These are phyloP conservation scores for Polydrusus pterygomalis DNA, from an alignment of 2,888 invertebrate genomes.

Conservation along the genomic window DNA sequence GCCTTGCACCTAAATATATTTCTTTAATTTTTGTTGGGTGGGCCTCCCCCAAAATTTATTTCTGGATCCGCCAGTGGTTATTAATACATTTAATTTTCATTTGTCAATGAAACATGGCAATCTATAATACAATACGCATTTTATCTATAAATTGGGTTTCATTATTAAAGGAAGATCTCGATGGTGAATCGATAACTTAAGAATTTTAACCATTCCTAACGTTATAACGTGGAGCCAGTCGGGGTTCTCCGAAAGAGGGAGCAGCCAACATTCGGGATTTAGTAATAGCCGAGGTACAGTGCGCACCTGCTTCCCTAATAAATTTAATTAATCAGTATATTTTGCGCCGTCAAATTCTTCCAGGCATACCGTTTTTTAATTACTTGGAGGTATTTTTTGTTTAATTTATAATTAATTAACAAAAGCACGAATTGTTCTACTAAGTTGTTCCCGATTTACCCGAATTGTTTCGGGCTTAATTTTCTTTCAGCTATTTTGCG, in stretches of 20 bases:
- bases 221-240: constrained; percentile 44
- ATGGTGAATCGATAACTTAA: no score
- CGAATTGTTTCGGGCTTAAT: constrained; percentile 29
- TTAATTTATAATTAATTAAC: constrained; percentile 48
- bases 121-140: no score
- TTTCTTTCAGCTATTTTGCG: constrained; percentile 25
- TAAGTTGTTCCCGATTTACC: constrained; percentile 28
- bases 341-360: constrained; percentile 55
- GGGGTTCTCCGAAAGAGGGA: constrained; percentile 52
- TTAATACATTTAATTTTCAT: no score
- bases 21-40: no score
- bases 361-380: constrained; percentile 51
- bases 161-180: no score
- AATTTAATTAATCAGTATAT: constrained; percentile 58
- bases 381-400: constrained; percentile 46
- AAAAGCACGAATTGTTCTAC: constrained; percentile 31
- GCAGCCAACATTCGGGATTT: constrained; percentile 50
- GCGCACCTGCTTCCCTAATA: constrained; percentile 56
- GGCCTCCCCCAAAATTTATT: no score
- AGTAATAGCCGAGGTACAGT: constrained; percentile 55
- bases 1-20: no score
- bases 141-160: no score
- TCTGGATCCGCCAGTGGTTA: no score
- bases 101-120: no score
- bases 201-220: no score